These are phyloP conservation scores for Pogoniulus pusillus DNA, from an alignment of 2,797 vertebrate species.

Conservation along the genomic window DNA sequence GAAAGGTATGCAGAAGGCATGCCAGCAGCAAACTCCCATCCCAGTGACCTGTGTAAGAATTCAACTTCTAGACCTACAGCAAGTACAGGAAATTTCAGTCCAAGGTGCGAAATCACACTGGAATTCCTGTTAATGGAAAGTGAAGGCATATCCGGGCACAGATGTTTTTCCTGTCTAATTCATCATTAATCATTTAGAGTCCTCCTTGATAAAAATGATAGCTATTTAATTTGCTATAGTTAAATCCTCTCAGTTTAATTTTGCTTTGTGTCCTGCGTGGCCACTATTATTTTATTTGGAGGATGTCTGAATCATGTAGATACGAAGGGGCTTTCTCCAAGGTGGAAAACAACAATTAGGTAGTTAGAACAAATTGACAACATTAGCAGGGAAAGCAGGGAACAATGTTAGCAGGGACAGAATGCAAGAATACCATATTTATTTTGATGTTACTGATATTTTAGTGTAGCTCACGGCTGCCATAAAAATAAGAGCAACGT, in stretches of 20 bases:
- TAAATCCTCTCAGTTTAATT: not conserved
- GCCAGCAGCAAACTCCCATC: not conserved
- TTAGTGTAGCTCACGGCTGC: not conserved
- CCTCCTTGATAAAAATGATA: not conserved
- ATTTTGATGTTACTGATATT: not conserved
- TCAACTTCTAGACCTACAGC: not conserved
- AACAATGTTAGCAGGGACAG: not conserved
- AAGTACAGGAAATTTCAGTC: not conserved
- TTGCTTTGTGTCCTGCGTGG: not conserved
- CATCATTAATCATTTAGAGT: not conserved
- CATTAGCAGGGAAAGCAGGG: too few relatives aligned
- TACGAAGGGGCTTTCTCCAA: not conserved
- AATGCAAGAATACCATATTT: not conserved
- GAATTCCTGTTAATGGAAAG: not conserved
- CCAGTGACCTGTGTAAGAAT: not conserved
- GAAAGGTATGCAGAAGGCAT: not conserved
- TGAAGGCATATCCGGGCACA: not conserved
- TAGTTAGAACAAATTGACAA: not conserved
- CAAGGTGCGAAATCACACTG: not conserved
- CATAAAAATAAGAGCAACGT: not conserved
- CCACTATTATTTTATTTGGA: not conserved
- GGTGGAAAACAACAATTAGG: not conserved
- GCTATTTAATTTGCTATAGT: not conserved
- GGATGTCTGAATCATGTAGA: not conserved
- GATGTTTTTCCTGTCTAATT: not conserved